Base-by-base conservation (phyloP, 2,888 invertebrate genomes). In the Lacanobia oleracea region DNA sequence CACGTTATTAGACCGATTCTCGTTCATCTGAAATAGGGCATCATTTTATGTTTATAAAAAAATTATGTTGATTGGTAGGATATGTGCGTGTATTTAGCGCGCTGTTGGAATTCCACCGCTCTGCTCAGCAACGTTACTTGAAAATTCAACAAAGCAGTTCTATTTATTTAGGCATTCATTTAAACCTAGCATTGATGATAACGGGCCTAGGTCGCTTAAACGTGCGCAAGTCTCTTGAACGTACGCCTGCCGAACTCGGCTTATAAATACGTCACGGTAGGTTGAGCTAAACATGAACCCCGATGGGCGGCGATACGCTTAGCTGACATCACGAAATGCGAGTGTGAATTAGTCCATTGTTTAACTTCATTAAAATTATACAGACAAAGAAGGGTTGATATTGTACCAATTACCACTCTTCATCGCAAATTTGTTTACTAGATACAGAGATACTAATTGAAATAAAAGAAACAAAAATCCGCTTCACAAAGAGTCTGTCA, bases 1-100 rank as follows among this genome's bases (percentile, higher is more conserved):
- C 73, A 98, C 96, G 75, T 97, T 96, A 77, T 97, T 97, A 45
- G 97, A 92, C 81, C 97, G 95, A 86, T 96, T 97, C 86, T 97
- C 97, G 85, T 96, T 97, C 78, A 97, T 96, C 97, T 97, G 92
- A 16, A 82, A 85, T 60, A 21, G 1, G 1, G 4, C 0, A 63
- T 37, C 4, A n/a, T 60, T 43, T 48, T 40, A 43, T n/a, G 1
- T 27, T 27, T 27, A 27, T 27, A 27, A 27, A 27, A 27, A n/a
- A 5, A 33, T 3, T 5, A 33, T 33, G 21, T 37, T 50, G 16
- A 27, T 37, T 45, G 3, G 0, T 18, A 21, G 14, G 37, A 37
- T 16, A 21, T 21, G 7, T 40, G 45, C 43, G 14, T 27, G 16
- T 33, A 2, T 6, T 33, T 33, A 33, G 6, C 33, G 4, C 33